Percentiles rank a stretch among this genome's conserved stretches.
Evolutionary conservation across 2,888 invertebrate genomes (phyloP).

Genomic region (Melinopterus prodromus): DNA sequence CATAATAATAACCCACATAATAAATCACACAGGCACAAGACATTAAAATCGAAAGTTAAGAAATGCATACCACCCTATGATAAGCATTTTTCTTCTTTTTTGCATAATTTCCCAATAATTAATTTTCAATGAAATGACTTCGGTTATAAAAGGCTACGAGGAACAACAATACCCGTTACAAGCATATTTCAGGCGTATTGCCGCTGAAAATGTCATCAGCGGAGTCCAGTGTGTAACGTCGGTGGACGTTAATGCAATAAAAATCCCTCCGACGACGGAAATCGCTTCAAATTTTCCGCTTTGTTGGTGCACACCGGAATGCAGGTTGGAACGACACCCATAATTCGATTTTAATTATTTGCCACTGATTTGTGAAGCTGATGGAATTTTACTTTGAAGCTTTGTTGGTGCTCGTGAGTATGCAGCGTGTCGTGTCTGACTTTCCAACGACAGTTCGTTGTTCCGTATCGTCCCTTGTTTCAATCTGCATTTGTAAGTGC

Average conservation of each 20-base stretch:
- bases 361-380: not conserved
- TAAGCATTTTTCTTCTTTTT: not conserved
- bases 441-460: too few relatives aligned
- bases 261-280: not conserved
- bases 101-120: not conserved
- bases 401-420: not conserved
- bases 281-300: not conserved
- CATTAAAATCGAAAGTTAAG: too few relatives aligned
- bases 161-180: not conserved
- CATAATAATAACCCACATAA: too few relatives aligned
- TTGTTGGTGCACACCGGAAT: not conserved
- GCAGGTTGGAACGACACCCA: not conserved
- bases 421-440: not conserved
- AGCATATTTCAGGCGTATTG: not conserved
- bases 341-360: constrained; percentile 4
- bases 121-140: not conserved
- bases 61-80: not conserved
- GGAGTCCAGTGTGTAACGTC: not conserved
- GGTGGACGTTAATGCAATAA: not conserved
- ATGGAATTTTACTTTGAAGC: not conserved
- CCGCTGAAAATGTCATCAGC: not conserved
- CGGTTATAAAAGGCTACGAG: not conserved
- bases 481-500: too few relatives aligned
- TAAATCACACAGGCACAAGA: too few relatives aligned
- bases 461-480: too few relatives aligned